Conservation (phyloP, 2,797 vertebrate species). For the Rhincodon typus region DNA sequence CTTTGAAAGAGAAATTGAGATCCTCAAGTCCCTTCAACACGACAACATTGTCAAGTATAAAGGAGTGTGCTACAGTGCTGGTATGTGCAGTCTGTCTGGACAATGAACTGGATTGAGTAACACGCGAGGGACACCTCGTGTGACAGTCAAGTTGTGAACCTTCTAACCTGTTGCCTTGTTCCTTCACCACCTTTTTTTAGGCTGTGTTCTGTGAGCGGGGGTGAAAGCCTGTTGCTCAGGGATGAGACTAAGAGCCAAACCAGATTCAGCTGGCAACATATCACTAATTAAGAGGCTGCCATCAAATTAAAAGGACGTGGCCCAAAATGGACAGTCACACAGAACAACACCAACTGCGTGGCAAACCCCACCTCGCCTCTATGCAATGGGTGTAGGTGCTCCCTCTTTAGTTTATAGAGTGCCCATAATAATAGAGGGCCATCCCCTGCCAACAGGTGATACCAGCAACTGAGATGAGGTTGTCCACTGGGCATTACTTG, state of each 20-base stretch:
- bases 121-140: too few relatives aligned
- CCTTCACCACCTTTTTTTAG: neutral
- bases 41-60: slow-evolving; percentile 98
- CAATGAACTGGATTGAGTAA: neutral
- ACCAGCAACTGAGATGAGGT: too few relatives aligned
- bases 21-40: slow-evolving; percentile 91
- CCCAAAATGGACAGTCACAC: too few relatives aligned
- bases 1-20: slow-evolving; percentile 95
- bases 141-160: neutral
- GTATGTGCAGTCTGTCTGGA: slow-evolving; percentile 51
- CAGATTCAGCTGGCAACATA: neutral
- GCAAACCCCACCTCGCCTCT: too few relatives aligned
- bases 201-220: neutral
- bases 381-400: too few relatives aligned
- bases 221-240: neutral
- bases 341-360: too few relatives aligned
- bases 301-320: too few relatives aligned
- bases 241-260: neutral
- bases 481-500: too few relatives aligned
- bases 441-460: too few relatives aligned
- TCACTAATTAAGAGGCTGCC: too few relatives aligned
- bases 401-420: too few relatives aligned
- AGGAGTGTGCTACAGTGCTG: slow-evolving; percentile 94
- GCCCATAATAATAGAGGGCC: too few relatives aligned
- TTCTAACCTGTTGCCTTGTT: neutral